These are phyloP conservation scores for Tachina fera DNA, from an alignment of 2,888 invertebrate genomes.

Conservation along the genomic window DNA sequence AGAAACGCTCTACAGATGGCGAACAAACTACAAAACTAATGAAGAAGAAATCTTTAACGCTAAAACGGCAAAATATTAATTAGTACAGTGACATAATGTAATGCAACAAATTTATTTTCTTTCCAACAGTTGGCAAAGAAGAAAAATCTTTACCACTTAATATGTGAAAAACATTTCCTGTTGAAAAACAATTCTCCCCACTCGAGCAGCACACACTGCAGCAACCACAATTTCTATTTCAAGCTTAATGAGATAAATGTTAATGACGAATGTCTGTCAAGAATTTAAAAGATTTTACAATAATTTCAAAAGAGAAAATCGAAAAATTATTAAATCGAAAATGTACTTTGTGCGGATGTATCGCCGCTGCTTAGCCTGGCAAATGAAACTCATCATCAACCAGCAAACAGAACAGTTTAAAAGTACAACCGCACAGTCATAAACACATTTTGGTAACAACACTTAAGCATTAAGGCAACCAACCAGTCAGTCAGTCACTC, in stretches of 20 bases:
- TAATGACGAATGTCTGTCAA: slow-evolving; percentile 72
- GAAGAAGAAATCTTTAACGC: slow-evolving; percentile 21
- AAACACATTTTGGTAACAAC: slow-evolving; percentile 18
- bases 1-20: neutral
- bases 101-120: slow-evolving; percentile 47
- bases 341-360: slow-evolving; percentile 60
- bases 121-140: slow-evolving; percentile 17
- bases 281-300: slow-evolving; percentile 62
- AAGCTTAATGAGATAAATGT: slow-evolving; percentile 70
- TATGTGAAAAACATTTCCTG: slow-evolving; percentile 70
- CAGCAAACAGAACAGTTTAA: slow-evolving; percentile 61
- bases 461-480: neutral
- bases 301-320: slow-evolving; percentile 29
- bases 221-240: slow-evolving; percentile 38
- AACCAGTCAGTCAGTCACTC: neutral
- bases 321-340: slow-evolving; percentile 58
- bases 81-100: slow-evolving; percentile 63
- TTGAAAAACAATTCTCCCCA: slow-evolving; percentile 30
- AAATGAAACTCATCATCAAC: slow-evolving; percentile 33
- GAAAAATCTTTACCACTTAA: slow-evolving; percentile 10
- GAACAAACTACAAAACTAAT: slow-evolving; percentile 41
- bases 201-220: slow-evolving; percentile 7
- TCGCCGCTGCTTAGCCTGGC: slow-evolving; percentile 32
- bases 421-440: slow-evolving; percentile 31
- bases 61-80: slow-evolving; percentile 43